Evolutionary conservation across 2,888 invertebrate genomes (phyloP), one percentile per base, ranked within the genome.

Genomic region (Formica aserva): DNA sequence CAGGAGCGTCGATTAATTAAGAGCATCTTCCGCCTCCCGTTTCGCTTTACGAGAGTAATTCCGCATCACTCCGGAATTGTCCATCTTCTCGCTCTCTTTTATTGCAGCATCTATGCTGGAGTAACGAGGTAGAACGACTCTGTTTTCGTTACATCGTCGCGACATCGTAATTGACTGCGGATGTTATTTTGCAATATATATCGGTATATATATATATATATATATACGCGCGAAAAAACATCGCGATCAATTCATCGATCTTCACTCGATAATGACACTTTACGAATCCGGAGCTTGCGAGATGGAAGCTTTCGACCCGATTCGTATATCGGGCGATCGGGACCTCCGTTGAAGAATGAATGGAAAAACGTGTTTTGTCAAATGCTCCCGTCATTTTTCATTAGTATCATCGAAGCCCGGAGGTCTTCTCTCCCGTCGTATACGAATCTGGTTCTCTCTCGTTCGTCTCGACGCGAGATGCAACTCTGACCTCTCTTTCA

Each of bases 341-440:
- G 35, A 38, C 48, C 5, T 18, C 48, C 1, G 6, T 18, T 48
- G 65, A 83, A 71, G 45, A 83, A 83, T n/a, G 48, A 35, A 63
- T 18, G 55, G 13, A 5, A 1, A 29, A 72, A 82, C 76, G 35
- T 71, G 86, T 71, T 83, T 75, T 87, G 86, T 83, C 88, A 88
- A 89, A 82, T 81, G 32, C 18, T 18, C 57, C 3, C 72, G 75
- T 84, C 86, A 88, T 90, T 90, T 90, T 90, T 90, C 90, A 90
- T 88, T 90, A 90, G 82, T 48, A 18, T 48, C 48, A 84, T 55
- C 45, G 26, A 26, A 26, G 1, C 26, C 26, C 26, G 65, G 32
- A 38, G 65, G 48, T 48, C 29, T 29, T 29, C 41, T 71, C 66
- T 63, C 11, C 35, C 57, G 63, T 41, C 45, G 41, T 22, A 63